Evolutionary conservation across 2,888 invertebrate genomes (phyloP).

Genomic region (Caenorhabditis sp.): DNA sequence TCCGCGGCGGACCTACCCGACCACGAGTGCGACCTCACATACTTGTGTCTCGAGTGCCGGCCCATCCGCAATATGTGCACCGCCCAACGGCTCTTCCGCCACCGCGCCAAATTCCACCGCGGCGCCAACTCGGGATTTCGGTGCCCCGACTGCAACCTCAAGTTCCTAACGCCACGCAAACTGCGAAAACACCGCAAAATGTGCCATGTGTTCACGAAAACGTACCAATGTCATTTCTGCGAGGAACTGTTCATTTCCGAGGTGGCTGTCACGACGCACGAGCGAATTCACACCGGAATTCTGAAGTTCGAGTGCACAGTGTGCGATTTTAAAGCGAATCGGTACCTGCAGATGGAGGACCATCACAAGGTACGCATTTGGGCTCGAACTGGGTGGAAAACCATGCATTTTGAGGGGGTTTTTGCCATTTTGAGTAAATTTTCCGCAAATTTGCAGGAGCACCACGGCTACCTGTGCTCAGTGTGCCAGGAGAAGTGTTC

Average conservation of each 20-base stretch:
- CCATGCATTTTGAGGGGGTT: background rate
- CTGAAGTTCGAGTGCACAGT: slow-evolving; percentile 78
- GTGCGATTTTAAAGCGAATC: slow-evolving; percentile 70
- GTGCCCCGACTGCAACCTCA: slow-evolving; percentile 77
- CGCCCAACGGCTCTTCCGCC: slow-evolving; percentile 64
- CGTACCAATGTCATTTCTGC: slow-evolving; percentile 79
- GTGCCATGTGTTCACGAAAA: slow-evolving; percentile 78
- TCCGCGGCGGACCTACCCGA: slow-evolving; percentile 62
- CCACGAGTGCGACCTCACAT: slow-evolving; percentile 77
- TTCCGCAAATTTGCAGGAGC: slow-evolving; percentile 57
- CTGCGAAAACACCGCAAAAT: slow-evolving; percentile 79
- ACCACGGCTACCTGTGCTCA: slow-evolving; percentile 79
- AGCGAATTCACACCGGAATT: slow-evolving; percentile 79
- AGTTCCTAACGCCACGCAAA: slow-evolving; percentile 79
- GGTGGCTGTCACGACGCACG: slow-evolving; percentile 75
- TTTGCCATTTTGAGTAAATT: background rate
- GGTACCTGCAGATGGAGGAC: slow-evolving; percentile 76
- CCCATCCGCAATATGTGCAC: slow-evolving; percentile 78
- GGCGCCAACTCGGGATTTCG: slow-evolving; percentile 76
- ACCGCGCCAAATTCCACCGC: slow-evolving; percentile 71
- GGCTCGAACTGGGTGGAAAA: no score
- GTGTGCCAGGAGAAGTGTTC: slow-evolving; percentile 74
- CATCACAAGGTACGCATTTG: slow-evolving; percentile 72
- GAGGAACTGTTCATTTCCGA: slow-evolving; percentile 78
- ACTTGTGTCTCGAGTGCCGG: slow-evolving; percentile 77